phyloP scores from a whole-genome alignment of 1,140 invertebrate species.

The Rhopalosiphum maidis region DNA sequence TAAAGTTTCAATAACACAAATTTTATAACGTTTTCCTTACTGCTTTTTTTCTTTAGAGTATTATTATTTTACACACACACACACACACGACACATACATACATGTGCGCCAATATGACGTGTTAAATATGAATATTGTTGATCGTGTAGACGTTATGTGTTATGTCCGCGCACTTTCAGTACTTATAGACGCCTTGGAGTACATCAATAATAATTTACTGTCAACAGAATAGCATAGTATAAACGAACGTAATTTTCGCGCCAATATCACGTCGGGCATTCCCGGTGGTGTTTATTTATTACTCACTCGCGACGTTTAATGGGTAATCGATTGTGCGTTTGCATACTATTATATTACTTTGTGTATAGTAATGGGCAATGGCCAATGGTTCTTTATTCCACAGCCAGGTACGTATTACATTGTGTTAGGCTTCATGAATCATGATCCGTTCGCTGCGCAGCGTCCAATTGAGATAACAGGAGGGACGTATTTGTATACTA shows the following conservation, averaged over 20 bases:
- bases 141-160: not conserved
- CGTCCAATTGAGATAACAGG: no score
- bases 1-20: not conserved
- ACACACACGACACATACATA: no score
- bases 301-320: not conserved
- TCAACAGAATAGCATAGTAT: not conserved
- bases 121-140: not conserved
- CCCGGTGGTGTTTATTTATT: not conserved
- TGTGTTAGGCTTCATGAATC: no score
- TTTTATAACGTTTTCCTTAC: no score
- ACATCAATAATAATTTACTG: not conserved
- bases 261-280: not conserved
- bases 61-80: no score
- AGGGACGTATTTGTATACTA: no score
- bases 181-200: not conserved
- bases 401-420: no score
- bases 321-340: not conserved
- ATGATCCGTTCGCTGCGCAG: no score
- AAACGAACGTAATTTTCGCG: not conserved
- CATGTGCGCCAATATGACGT: not conserved
- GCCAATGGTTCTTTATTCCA: no score
- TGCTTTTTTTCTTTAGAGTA: no score
- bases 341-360: constrained; percentile 26
- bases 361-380: no score
- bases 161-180: not conserved